Evolutionary conservation across 2,113 vertebrate genomes (phyloP), one percentile per base, ranked within the genome.

Genomic region (Dendropsophus ebraccatus): DNA sequence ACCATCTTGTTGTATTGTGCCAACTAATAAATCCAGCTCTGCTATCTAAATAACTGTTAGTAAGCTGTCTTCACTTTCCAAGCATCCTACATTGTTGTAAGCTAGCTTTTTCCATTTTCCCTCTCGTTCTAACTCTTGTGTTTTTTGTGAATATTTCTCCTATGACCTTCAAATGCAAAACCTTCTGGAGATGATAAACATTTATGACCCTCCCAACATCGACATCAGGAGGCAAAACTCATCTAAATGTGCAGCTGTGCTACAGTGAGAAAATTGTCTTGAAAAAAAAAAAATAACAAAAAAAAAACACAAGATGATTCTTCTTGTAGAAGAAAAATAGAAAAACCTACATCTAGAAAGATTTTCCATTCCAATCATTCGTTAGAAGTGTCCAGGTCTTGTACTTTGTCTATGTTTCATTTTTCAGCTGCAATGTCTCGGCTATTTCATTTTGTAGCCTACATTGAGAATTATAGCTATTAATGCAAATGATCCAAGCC

Each of bases 381-480:
- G 90, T 87, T 82, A 87, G 35, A 90, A 89, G 50, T 35, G 49
- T 76, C 35, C 19, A 7, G 49, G 89, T 65, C 56, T 89, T 87
- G 88, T 87, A 81, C 86, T 30, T 87, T 28, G 52, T 50, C 28
- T 80, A 72, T 85, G 88, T 69, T 23, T 87, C 81, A 87, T 89
- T 37, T 52, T 54, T 37, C 75, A 78, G 9, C 50, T 8, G 16
- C 25, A 50, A 52, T n/a, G 54, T 41, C 23, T 35, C 19, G 9
- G 21, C 32, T 88, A 67, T 67, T 87, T 87, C 86, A 87, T 87
- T 88, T 83, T 83, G 88, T 70, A 87, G 89, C 92, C 90, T 88
- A 88, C 82, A 88, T 90, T 87, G 91, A 90, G 88, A 92, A 89
- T 91, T 88, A 90, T 52, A 88, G 70, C 89, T 91, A 91, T 89